Evolutionary conservation across 2,113 vertebrate species (phyloP), one percentile per base, ranked within the genome.

Genomic region (Neodon shergylaensis): DNA sequence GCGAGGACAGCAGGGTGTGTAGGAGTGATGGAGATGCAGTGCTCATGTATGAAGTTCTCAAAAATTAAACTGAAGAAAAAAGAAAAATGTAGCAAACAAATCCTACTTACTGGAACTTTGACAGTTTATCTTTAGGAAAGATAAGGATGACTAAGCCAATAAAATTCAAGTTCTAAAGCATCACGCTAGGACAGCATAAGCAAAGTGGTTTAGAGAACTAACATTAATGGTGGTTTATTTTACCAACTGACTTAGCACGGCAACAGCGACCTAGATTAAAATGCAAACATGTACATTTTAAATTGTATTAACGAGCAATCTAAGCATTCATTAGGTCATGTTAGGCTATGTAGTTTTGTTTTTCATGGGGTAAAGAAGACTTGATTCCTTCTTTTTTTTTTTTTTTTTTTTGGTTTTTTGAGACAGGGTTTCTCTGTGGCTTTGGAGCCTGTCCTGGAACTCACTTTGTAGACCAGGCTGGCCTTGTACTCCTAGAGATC

Each of bases 161-260:
- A 82, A 92, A 90, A 90, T n/a, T 72, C 28, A 52, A 28, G 63
- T 54, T 95, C 76, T 65, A 78, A 92, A 52, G 78, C 68, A 52
- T 10, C 63, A 24, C 4, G 1, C 63, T 79, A n/a, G 42, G 81
- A 72, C 52, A 14, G 14, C 44, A 78, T n/a, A 52, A 21, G 36
- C 14, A 74, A 26, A 79, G 78, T 33, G 63, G 73, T 68, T 83
- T 79, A 88, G 39, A 85, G 6, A 84, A 94, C 65, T 7, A 81
- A 95, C 12, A 14, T 87, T 84, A 21, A 44, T 49, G 49, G 73
- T 93, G 72, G 88, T 36, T 78, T 90, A 44, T 88, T 88, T 91
- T 88, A 49, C 70, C 0, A 6, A 47, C n/a, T 97, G 49, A 68
- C 91, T 94, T 96, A 87, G 39, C n/a, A 36, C 52, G 33, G 73